A percentile compares a stretch with the other conserved stretches of the same genome.
phyloP scores from a whole-genome alignment of 2,888 invertebrate genomes.

The Hyles lineata region DNA sequence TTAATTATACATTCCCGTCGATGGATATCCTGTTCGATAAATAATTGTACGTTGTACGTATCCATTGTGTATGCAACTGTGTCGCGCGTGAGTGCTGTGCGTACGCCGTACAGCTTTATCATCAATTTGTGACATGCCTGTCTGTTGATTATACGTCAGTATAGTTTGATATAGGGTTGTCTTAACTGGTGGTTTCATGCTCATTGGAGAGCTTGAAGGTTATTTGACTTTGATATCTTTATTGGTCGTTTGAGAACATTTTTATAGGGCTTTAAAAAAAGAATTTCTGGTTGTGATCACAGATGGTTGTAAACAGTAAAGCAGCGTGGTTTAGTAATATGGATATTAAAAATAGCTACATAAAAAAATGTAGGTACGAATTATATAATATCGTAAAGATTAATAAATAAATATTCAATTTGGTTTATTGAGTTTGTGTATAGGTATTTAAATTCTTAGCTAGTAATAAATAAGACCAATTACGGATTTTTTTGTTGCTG shows the following conservation, averaged over 20 bases:
- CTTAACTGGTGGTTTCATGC: background rate
- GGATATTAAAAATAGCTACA: no score
- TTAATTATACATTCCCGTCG: slow-evolving; percentile 40
- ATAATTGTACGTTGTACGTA: slow-evolving; percentile 34
- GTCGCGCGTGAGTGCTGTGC: slow-evolving; percentile 18
- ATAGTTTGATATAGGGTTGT: background rate
- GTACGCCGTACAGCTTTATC: slow-evolving; percentile 8
- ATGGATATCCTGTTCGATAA: slow-evolving; percentile 48
- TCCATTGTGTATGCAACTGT: slow-evolving; percentile 26
- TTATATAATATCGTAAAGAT: background rate
- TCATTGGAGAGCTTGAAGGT: background rate
- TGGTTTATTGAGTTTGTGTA: background rate
- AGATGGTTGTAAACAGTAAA: no score
- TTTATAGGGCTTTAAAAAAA: no score
- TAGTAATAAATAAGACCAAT: background rate
- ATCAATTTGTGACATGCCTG: slow-evolving; percentile 18
- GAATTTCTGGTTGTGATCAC: no score
- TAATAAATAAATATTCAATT: slow-evolving; percentile 1
- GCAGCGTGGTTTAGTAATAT: no score
- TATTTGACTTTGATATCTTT: background rate
- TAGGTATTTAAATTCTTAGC: background rate
- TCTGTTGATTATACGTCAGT: background rate
- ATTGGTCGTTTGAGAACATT: background rate
- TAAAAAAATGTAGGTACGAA: background rate
- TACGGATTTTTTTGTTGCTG: background rate